Base-by-base conservation (phyloP, 2,888 invertebrate genomes). In the Sinhomidia bicolor region DNA sequence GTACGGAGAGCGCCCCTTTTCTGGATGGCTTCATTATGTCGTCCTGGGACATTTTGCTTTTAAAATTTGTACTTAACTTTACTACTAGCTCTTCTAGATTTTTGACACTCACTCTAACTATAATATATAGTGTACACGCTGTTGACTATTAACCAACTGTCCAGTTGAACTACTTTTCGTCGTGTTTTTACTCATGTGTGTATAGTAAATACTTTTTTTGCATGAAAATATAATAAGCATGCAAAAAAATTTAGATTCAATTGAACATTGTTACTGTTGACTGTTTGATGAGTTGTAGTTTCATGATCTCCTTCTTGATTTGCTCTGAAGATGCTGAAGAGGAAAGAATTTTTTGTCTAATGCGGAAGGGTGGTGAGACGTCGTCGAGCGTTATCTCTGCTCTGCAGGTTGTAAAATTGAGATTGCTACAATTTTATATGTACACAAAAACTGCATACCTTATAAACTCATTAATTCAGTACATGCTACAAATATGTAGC, bases 121-220 rank as follows among this genome's bases (percentile, higher is more conserved):
- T n/a, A n/a, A n/a, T 32, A 10, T 78, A 78, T 78, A 23, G 78
- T 81, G 65, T 81, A 82, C 14, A n/a, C 80, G 62, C 80, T 81
- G 47, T 62, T 62, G 0, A 62, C 83, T 26, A 83, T 74, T 20
- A 83, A 54, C 83, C 83, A 83, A 83, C 83, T 83, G 41, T 83
- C 68, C 14, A 82, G 29, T 62, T 29, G 36, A 36, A 1, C 36
- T 17, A n/a, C 2, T 36, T n/a, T 9, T n/a, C 7, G 20, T 5
- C 1, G 36, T 68, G 4, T 6, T 68, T 68, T 68, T 32, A 4
- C 32, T 62, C 62, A 62, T 62, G 3, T 23, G 60, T 26, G 23
- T 2, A 20, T 51, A 14, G 2, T 51, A 14, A 51, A 5, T 51
- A n/a, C 9, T 10, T 51, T 3, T 51, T 5, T 9, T 12, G 14